A percentile compares a stretch with the other conserved stretches of the same genome.
Evolutionary conservation across 2,113 vertebrate genomes (phyloP).

Genomic region (Actenoides hombroni): DNA sequence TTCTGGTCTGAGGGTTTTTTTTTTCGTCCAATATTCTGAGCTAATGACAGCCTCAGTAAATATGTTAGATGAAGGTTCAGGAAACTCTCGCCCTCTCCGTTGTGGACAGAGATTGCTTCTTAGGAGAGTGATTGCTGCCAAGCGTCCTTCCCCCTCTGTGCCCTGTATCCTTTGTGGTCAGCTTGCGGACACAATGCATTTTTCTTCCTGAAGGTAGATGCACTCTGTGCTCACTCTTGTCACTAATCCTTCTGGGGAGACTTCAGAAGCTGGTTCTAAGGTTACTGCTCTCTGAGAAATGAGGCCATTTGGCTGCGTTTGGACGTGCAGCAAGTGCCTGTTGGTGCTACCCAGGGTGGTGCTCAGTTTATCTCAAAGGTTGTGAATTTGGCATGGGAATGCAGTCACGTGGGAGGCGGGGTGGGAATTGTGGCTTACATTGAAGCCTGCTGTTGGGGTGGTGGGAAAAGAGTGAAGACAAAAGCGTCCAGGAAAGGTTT

Average conservation of each 20-base stretch:
- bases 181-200: neutral
- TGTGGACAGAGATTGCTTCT: neutral
- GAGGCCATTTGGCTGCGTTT: neutral
- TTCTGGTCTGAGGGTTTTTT: neutral
- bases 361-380: neutral
- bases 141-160: neutral
- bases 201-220: neutral
- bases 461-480: neutral
- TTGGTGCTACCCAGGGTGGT: too few relatives aligned
- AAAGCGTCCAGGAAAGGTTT: accelerated
- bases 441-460: accelerated
- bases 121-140: neutral
- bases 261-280: neutral
- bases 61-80: neutral
- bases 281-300: neutral
- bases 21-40: neutral
- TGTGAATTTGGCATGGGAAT: neutral
- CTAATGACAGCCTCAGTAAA: neutral
- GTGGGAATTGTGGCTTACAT: accelerated
- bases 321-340: accelerated
- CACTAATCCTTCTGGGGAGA: neutral
- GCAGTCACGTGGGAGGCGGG: neutral
- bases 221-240: neutral
- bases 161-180: accelerated
- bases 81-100: neutral